Percentiles rank a stretch among this genome's conserved stretches.
These are phyloP conservation scores for Drosophila longiperda DNA, from an alignment of 2,888 invertebrate genomes.

Conservation along the genomic window DNA sequence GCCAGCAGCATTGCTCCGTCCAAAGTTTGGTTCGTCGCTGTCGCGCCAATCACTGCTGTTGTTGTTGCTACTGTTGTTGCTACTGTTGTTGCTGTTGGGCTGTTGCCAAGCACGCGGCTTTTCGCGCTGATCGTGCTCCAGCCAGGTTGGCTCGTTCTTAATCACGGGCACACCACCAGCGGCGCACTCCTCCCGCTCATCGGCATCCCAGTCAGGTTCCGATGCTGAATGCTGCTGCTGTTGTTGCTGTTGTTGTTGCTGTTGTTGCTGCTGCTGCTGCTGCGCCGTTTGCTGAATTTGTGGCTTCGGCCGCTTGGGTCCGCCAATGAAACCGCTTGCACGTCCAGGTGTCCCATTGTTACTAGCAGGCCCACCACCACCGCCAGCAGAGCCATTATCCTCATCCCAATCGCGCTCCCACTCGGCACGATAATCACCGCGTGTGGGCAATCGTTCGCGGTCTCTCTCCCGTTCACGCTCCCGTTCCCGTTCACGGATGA, in stretches of 20 bases:
- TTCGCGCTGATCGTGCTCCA: slow-evolving; percentile 78
- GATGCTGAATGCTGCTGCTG: slow-evolving; percentile 73
- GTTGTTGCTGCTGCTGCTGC: slow-evolving; percentile 50
- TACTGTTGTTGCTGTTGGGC: slow-evolving; percentile 21
- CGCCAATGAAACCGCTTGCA: slow-evolving; percentile 77
- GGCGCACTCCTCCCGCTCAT: slow-evolving; percentile 72
- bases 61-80: slow-evolving; percentile 27
- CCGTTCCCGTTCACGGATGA: slow-evolving; percentile 67
- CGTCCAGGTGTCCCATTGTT: slow-evolving; percentile 66
- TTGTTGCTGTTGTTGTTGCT: slow-evolving; percentile 38
- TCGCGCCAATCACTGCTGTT: slow-evolving; percentile 79
- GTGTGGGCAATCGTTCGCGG: slow-evolving; percentile 69
- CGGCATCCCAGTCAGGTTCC: slow-evolving; percentile 84
- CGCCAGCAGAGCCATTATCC: slow-evolving; percentile 37
- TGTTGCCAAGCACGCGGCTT: slow-evolving; percentile 74
- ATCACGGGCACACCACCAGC: slow-evolving; percentile 31
- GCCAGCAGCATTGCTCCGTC: slow-evolving; percentile 43
- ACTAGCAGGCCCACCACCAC: slow-evolving; percentile 27
- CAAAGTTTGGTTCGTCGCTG: slow-evolving; percentile 60
- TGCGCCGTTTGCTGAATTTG: slow-evolving; percentile 26
- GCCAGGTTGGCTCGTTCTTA: slow-evolving; percentile 66
- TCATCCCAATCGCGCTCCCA: slow-evolving; percentile 83
- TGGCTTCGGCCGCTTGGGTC: slow-evolving; percentile 73
- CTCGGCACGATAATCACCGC: slow-evolving; percentile 79
- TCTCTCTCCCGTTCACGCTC: slow-evolving; percentile 69